phyloP scores from a whole-genome alignment of 2,888 invertebrate genomes.

The Electrophaes corylata region DNA sequence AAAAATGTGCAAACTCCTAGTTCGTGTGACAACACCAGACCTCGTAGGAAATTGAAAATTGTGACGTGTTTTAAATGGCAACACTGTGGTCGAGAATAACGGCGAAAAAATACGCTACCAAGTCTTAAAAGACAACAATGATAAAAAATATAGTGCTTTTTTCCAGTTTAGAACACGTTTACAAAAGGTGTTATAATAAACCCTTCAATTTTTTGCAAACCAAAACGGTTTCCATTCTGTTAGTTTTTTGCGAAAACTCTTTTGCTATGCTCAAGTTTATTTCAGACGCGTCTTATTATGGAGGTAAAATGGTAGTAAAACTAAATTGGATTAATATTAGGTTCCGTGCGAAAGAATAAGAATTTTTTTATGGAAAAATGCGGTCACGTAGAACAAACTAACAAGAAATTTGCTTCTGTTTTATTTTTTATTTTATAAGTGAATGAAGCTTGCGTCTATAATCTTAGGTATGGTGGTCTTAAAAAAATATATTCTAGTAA shows the following conservation, averaged over 20 bases:
- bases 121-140: slow-evolving; percentile 10
- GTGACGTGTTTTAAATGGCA: slow-evolving; percentile 40
- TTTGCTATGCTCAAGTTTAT: slow-evolving; percentile 13
- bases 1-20: slow-evolving; percentile 8
- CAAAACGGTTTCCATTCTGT: slow-evolving; percentile 5
- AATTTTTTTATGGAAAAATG: slow-evolving; percentile 12
- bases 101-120: slow-evolving; percentile 21
- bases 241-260: slow-evolving; percentile 15
- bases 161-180: not conserved
- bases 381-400: not conserved
- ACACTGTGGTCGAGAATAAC: not conserved
- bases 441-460: too few relatives aligned
- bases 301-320: slow-evolving; percentile 28
- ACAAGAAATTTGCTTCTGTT: not conserved
- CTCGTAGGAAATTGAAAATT: slow-evolving; percentile 46
- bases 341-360: slow-evolving; percentile 22
- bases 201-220: not conserved
- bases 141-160: not conserved
- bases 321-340: slow-evolving; percentile 32
- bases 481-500: too few relatives aligned
- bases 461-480: too few relatives aligned
- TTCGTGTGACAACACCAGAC: slow-evolving; percentile 28
- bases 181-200: too few relatives aligned
- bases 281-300: slow-evolving; percentile 21
- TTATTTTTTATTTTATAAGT: not conserved